A percentile compares a stretch with the other conserved stretches of the same genome.
These are phyloP conservation scores for Mus spretus DNA, from an alignment of 2,797 vertebrate genomes.

Conservation along the genomic window DNA sequence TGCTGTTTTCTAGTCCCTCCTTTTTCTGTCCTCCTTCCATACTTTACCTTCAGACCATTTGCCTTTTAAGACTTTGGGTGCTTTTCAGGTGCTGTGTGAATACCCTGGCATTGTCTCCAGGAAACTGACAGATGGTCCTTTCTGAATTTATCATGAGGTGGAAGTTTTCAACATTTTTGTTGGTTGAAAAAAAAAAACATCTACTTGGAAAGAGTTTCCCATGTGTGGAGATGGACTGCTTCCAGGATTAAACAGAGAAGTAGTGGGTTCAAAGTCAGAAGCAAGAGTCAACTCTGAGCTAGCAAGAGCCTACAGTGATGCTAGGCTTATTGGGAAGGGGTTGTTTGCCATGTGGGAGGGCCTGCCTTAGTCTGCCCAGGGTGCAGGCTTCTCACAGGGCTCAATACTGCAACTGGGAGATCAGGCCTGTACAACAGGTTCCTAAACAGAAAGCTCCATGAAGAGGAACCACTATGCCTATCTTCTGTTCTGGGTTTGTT, in stretches of 20 bases:
- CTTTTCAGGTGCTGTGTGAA: neutral
- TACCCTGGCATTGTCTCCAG: neutral
- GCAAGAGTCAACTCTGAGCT: neutral
- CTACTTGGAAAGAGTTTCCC: neutral
- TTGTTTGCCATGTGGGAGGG: neutral
- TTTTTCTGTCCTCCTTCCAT: neutral
- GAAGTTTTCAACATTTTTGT: neutral
- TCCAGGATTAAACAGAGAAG: neutral
- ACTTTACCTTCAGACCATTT: neutral
- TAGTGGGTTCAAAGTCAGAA: neutral
- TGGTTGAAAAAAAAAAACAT: neutral
- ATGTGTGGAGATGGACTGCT: neutral
- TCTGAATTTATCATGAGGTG: neutral
- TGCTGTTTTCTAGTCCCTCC: neutral
- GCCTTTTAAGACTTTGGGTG: slow-evolving; percentile 1
- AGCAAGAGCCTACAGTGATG: neutral
- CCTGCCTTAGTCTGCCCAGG: neutral
- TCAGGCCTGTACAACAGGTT: neutral
- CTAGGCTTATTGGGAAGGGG: neutral
- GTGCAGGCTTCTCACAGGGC: neutral
- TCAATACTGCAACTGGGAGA: neutral
- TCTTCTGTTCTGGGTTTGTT: neutral
- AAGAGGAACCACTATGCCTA: neutral
- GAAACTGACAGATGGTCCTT: neutral
- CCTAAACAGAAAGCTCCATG: neutral